Base-by-base conservation (phyloP, 1,140 invertebrate genomes). In the Papilio dardanus region DNA sequence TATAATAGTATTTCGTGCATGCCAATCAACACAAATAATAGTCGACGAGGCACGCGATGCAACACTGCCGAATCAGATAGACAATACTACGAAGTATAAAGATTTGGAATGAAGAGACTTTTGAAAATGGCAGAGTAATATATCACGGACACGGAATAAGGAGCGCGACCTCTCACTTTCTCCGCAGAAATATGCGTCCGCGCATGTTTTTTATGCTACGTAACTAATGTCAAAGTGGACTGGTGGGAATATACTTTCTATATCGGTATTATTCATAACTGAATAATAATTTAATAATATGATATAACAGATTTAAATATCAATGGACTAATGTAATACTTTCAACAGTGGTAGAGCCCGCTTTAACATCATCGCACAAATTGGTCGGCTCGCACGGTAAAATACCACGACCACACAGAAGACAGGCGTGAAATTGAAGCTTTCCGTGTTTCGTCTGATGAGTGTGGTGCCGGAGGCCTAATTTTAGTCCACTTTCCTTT, bases 161-260 rank as follows among this genome's bases (percentile, higher is more conserved):
- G 77, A 78, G 74, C 65, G 58, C 79, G 81, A 83, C 81, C 81
- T 81, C 77, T 81, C 79, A 83, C 81, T 83, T 83, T 83, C 81
- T 77, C 79, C 54, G 74, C 42, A 76, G 81, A 81, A 79, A 68
- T 77, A 80, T 76, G 79, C 77, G 76, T 46, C 37, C 68, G 40
- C 68, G 40, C 28, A 42, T 42, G 68, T 71, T 42, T 71, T 71
- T 50, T 54, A 40, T 21, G 46, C 42, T 54, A 54, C 71, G 71
- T 73, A 73, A 73, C 71, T 58, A 73, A 73, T 54, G 40, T 73
- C 42, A 73, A 31, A 73, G 14, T 54, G 24, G 8, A 50, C 30
- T 28, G 28, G 28, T 19, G 30, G 7, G 28, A 10, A 40, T 16
- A 12, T 46, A 16, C 71, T 71, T 71, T 71, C 69, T 50, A 50